phyloP scores from a whole-genome alignment of 2,113 vertebrate genomes.

The Rattus rattus region DNA sequence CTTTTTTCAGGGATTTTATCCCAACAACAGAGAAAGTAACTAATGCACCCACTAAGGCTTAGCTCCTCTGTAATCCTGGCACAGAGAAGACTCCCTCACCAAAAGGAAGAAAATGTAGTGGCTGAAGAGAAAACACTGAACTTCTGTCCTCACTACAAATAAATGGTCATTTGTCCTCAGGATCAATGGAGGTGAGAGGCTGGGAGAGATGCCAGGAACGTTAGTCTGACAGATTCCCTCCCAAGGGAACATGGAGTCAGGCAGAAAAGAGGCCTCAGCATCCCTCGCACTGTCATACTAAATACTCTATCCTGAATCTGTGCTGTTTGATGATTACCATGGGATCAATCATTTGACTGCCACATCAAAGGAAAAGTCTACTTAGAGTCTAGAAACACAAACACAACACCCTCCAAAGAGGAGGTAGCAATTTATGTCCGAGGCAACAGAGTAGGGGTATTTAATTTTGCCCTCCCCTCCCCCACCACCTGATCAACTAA shows the following conservation, averaged over 20 bases:
- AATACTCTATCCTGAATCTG: neutral
- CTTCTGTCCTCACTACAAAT: neutral
- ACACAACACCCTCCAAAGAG: neutral
- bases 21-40: neutral
- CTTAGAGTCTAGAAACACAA: constrained; percentile 36
- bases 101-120: neutral
- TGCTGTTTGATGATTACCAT: neutral
- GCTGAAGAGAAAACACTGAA: neutral
- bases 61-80: neutral
- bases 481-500: neutral
- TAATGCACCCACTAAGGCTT: neutral
- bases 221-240: neutral
- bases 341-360: neutral
- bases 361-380: neutral
- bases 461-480: neutral
- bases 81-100: neutral
- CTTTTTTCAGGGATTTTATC: neutral
- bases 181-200: neutral
- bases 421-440: neutral
- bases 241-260: neutral
- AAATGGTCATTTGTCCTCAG: neutral
- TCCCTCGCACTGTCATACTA: neutral
- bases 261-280: neutral
- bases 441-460: neutral
- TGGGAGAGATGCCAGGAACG: neutral